Base-by-base conservation (phyloP, 2,113 vertebrate genomes). In the Pseudopipra pipra region DNA sequence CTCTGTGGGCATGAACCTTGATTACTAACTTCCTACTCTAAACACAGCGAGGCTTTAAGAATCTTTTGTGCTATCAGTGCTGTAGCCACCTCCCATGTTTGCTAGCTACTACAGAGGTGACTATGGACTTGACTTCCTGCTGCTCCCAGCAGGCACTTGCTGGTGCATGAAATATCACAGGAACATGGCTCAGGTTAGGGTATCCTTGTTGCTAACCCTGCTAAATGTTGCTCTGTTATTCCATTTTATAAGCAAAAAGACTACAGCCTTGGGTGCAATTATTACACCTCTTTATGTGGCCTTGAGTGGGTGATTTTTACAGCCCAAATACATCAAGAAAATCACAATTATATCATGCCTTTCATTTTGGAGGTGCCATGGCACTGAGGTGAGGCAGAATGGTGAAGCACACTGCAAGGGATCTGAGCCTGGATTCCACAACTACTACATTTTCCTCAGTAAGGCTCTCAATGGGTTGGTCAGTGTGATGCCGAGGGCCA, bases 391-490 rank as follows among this genome's bases (percentile, higher is more conserved):
- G 27, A 90, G 59, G 30, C 14, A 59, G 49, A 27, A 47, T 3
- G 54, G 54, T 6, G 33, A 56, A 28, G n/a, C 1, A 3, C 31
- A 20, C 17, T 41, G 25, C 8, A 30, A 63, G 41, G 28, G 4
- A 31, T 44, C 66, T 20, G 56, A 72, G 73, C 24, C 35, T 33
- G 25, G 37, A 23, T 74, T 68, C 35, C 66, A 70, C 37, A 63
- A 12, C 24, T 20, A 8, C 16, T 11, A 0, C 9, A 2, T 35
- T 71, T 52, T n/a, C 55, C 58, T 68, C 44, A 14, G 0, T 35
- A 31, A 33, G 1, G 21, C 55, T 52, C 47, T 0, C 14, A 0
- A 22, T 1, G 6, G 28, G 31, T 62, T 49, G 55, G 30, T 56
- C 87, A 84, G 51, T 3, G 33, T 0, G 3, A 68, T 15, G 39